These are phyloP conservation scores for Dolichoris vasculosae DNA, from an alignment of 1,140 invertebrate species.

Conservation along the genomic window DNA sequence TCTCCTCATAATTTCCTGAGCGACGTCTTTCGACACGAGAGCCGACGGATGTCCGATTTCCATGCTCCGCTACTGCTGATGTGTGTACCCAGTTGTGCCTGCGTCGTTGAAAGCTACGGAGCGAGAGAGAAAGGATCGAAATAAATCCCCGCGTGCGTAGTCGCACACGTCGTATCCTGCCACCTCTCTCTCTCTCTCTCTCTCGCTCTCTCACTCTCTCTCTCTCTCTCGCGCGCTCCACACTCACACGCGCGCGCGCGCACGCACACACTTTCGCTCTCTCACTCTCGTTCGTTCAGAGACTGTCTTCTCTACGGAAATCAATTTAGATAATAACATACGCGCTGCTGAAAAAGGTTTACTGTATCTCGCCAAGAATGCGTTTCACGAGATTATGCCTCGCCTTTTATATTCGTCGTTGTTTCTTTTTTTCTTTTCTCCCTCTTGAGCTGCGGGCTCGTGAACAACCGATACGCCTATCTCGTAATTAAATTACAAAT, in stretches of 20 bases:
- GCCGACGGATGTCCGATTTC: conserved; percentile 29
- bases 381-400: conserved; percentile 38
- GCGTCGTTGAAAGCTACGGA: conserved; percentile 22
- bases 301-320: conserved; percentile 36
- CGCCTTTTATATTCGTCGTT: conserved; percentile 17
- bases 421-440: conserved; percentile 20
- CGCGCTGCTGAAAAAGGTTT: conserved; percentile 33
- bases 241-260: not conserved
- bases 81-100: not conserved
- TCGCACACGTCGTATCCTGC: not conserved
- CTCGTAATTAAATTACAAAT: conserved; percentile 47
- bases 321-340: conserved; percentile 49
- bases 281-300: not conserved
- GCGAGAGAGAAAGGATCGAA: conserved; percentile 30
- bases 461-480: conserved; percentile 44
- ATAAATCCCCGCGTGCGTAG: conserved; percentile 23
- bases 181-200: not conserved
- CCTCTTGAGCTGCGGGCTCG: conserved; percentile 18
- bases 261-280: not conserved
- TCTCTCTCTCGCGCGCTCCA: not conserved
- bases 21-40: conserved; percentile 35
- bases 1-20: conserved; percentile 16
- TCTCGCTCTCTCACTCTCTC: not conserved
- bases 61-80: conserved; percentile 21
- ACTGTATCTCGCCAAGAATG: conserved; percentile 33